Percentiles rank a stretch among this genome's conserved stretches.
Evolutionary conservation across 2,113 vertebrate species (phyloP).

Genomic region (Gallinago jamesoni): DNA sequence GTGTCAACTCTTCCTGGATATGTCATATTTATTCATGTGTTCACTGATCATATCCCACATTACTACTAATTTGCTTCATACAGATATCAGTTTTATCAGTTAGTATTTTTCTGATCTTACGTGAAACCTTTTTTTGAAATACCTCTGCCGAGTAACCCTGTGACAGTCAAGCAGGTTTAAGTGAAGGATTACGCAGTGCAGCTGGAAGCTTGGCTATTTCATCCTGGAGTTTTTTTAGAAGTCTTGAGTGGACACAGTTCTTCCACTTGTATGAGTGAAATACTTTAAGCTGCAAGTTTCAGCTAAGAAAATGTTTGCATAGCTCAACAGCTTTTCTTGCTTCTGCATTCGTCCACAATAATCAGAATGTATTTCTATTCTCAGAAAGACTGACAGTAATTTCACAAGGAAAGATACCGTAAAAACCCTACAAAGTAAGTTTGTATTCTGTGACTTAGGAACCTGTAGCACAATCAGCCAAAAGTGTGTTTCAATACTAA

Average conservation of each 20-base stretch:
- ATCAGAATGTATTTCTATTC: slow-evolving; percentile 18
- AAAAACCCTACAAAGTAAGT: slow-evolving; percentile 42
- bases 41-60: neutral
- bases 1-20: neutral
- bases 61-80: neutral
- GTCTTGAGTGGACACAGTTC: neutral
- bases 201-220: neutral
- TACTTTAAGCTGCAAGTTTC: slow-evolving; percentile 7
- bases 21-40: neutral
- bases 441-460: slow-evolving; percentile 27
- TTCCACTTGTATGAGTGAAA: neutral
- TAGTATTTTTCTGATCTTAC: neutral
- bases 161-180: neutral
- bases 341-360: neutral
- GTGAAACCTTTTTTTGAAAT: neutral
- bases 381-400: slow-evolving; percentile 32
- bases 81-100: neutral
- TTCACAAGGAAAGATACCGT: slow-evolving; percentile 12
- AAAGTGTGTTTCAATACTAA: slow-evolving; percentile 9
- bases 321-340: neutral
- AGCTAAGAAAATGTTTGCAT: slow-evolving; percentile 32
- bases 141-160: neutral
- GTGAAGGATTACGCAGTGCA: neutral
- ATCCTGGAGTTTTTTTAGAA: neutral
- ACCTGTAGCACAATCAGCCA: slow-evolving; percentile 25